These are phyloP conservation scores for Latrodectus elegans DNA, from an alignment of 2,888 invertebrate genomes.

Conservation along the genomic window DNA sequence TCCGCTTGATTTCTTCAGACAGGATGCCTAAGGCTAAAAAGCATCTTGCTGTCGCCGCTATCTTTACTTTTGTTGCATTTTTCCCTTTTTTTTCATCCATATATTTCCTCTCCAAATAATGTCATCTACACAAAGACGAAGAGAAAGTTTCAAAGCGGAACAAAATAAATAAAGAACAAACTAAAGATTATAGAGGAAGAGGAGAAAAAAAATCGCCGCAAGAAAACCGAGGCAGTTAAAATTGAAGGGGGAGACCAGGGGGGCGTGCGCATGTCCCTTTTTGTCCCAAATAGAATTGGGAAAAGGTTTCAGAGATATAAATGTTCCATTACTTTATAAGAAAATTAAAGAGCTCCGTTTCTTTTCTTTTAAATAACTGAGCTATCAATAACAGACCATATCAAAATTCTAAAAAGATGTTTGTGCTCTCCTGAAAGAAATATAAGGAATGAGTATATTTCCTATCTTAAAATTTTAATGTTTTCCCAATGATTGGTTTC, in stretches of 20 bases:
- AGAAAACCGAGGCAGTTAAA: slow-evolving; percentile 69
- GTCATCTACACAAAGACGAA: slow-evolving; percentile 69
- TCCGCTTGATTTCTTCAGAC: slow-evolving; percentile 67
- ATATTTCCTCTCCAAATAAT: slow-evolving; percentile 69
- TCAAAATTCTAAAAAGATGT: too few relatives aligned
- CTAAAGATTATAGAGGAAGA: slow-evolving; percentile 52
- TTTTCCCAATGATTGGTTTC: too few relatives aligned
- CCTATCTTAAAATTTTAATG: too few relatives aligned
- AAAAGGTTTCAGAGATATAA: slow-evolving; percentile 66
- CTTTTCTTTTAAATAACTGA: slow-evolving; percentile 62
- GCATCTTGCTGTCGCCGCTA: slow-evolving; percentile 68
- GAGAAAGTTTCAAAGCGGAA: slow-evolving; percentile 68
- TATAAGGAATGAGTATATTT: too few relatives aligned
- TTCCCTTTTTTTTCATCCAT: slow-evolving; percentile 61
- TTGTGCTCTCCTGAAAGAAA: too few relatives aligned
- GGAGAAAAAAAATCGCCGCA: slow-evolving; percentile 60
- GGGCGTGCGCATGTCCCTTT: slow-evolving; percentile 54
- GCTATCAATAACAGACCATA: slow-evolving; percentile 53
- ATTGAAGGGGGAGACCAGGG: slow-evolving; percentile 40
- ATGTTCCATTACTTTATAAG: slow-evolving; percentile 70
- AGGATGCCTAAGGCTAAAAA: slow-evolving; percentile 64
- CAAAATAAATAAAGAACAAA: slow-evolving; percentile 68
- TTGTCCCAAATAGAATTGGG: slow-evolving; percentile 68
- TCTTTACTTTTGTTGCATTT: slow-evolving; percentile 68
- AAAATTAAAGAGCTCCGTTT: slow-evolving; percentile 67